A percentile compares a stretch with the other conserved stretches of the same genome.
phyloP scores from a whole-genome alignment of 2,113 vertebrate genomes.

The Calidris pugnax region DNA sequence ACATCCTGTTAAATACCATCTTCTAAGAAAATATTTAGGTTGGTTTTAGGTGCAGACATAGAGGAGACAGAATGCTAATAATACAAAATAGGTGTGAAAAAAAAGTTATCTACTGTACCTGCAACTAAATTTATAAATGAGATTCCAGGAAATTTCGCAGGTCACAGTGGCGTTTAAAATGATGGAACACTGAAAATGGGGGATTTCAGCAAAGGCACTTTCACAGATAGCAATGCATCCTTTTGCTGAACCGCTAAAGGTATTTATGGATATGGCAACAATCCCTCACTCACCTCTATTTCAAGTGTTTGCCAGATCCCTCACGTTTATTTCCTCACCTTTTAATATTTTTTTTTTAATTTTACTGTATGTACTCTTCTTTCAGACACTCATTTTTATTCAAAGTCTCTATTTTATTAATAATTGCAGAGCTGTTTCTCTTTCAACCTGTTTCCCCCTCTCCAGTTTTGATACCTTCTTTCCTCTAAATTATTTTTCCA shows the following conservation, averaged over 20 bases:
- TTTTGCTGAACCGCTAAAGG: constrained; percentile 1
- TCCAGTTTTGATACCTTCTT: not conserved
- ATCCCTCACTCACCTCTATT: constrained; percentile 1
- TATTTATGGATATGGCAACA: constrained; percentile 41
- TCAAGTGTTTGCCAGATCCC: constrained; percentile 2
- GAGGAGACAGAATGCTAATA: constrained; percentile 63
- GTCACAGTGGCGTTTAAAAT: constrained; percentile 40
- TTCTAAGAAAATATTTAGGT: constrained; percentile 69
- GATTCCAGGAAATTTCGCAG: constrained; percentile 35
- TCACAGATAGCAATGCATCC: constrained; percentile 2
- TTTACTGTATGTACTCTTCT: not conserved
- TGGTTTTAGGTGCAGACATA: constrained; percentile 64
- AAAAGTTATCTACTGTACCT: constrained; percentile 39
- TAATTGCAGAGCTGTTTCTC: not conserved
- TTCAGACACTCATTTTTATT: not conserved
- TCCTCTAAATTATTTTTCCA: not conserved
- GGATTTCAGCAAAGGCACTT: constrained; percentile 27
- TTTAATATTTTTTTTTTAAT: not conserved
- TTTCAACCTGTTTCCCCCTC: not conserved
- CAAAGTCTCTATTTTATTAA: not conserved
- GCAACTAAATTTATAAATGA: constrained; percentile 44
- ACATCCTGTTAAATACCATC: constrained; percentile 66
- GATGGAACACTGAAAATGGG: not conserved
- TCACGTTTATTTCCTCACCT: constrained; percentile 16
- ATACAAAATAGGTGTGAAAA: constrained; percentile 47